Base-by-base conservation (phyloP, 2,113 vertebrate species). In the Esox niger region DNA sequence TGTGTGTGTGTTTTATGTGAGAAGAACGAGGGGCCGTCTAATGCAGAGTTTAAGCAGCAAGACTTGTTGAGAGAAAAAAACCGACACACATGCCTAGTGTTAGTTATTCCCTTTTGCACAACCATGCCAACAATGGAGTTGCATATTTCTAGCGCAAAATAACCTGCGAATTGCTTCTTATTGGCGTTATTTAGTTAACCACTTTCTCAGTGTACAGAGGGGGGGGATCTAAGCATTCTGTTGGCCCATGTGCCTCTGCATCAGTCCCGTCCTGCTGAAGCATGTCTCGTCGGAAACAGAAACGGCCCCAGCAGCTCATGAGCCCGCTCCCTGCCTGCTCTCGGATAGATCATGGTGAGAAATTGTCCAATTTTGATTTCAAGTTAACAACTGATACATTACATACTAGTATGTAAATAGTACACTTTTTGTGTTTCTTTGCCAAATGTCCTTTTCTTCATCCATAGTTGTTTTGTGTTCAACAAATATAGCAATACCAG, bases 241-340 rank as follows among this genome's bases (percentile, higher is more conserved):
- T 82, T 74, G 78, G 80, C 78, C 81, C 72, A 78, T 82, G 80
- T 43, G 68, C 70, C 77, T 64, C 76, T 68, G 73, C 73, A 49
- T 73, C 55, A 73, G 64, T 74, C 67, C 77, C 76, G 71, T 81
- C 72, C 83, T 68, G 75, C 78, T 81, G 83, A 74, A 82, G 79
- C 83, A 90, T 90, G 88, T 88, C 88, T 74, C 87, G 86, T 79
- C 84, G 87, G 87, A 89, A 90, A 86, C 90, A 89, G 87, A 91
- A 88, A 84, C 80, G 85, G 82, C 86, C 88, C 66, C 87, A 86
- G 85, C 90, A 90, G 73, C 79, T 88, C 78, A 83, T 88, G 83
- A 88, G 74, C 82, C 72, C 76, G 79, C 85, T 81, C 78, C 80
- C 61, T 61, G 74, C 75, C 72, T 80, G 76, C 79, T 78, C 76